These are phyloP conservation scores for Novumbra hubbsi DNA, from an alignment of 2,797 vertebrate species.

Conservation along the genomic window DNA sequence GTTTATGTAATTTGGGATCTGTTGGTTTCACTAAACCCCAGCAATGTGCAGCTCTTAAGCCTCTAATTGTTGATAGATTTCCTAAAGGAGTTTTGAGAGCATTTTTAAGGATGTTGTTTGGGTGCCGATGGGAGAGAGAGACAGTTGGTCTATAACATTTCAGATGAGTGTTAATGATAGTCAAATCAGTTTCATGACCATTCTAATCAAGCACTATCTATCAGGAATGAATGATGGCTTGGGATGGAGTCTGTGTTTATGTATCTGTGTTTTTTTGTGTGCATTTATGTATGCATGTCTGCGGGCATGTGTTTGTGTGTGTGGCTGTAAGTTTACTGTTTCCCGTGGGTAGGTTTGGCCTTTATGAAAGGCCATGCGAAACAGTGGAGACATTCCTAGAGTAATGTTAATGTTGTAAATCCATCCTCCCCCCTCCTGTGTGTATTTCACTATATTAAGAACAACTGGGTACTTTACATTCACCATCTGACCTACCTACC, in stretches of 20 bases:
- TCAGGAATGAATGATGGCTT: neutral
- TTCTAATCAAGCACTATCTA: neutral
- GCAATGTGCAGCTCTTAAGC: neutral
- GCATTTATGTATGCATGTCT: neutral
- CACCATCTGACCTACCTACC: neutral
- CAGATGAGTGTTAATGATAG: neutral
- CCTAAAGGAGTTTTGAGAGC: neutral
- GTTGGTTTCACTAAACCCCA: neutral
- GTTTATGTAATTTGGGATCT: neutral
- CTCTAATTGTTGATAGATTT: neutral
- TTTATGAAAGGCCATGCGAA: slow-evolving; percentile 61
- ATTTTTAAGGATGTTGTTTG: neutral
- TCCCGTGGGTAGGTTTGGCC: slow-evolving; percentile 43
- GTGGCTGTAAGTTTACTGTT: slow-evolving; percentile 42
- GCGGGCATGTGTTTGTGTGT: slow-evolving; percentile 11
- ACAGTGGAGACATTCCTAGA: slow-evolving; percentile 62
- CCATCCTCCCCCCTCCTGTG: slow-evolving; percentile 45
- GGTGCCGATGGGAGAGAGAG: neutral
- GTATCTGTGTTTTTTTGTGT: neutral
- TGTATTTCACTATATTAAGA: neutral
- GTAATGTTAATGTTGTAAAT: slow-evolving; percentile 67
- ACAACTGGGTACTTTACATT: neutral
- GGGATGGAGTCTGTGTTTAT: neutral
- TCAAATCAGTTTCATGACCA: neutral
- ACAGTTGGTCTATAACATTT: neutral